A percentile compares a stretch with the other conserved stretches of the same genome.
phyloP scores from a whole-genome alignment of 2,888 invertebrate species.

The Cynaeus angustus region DNA sequence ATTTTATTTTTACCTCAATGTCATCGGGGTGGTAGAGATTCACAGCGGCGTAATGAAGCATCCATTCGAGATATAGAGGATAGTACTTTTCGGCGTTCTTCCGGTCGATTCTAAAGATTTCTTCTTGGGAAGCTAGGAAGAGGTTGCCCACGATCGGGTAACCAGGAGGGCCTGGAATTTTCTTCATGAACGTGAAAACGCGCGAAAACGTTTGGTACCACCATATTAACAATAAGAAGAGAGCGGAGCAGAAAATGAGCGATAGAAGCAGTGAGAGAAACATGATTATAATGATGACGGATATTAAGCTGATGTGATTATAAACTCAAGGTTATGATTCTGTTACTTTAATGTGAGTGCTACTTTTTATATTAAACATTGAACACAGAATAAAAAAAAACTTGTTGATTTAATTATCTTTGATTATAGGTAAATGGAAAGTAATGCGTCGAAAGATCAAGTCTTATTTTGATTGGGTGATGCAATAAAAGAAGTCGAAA shows the following conservation, averaged over 20 bases:
- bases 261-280: slow-evolving; percentile 1
- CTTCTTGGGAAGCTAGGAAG: slow-evolving; percentile 9
- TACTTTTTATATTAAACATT: no score
- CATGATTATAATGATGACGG: not conserved
- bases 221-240: slow-evolving; percentile 3
- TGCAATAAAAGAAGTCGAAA: no score
- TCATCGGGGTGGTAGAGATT: slow-evolving; percentile 49
- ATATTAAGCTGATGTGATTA: not conserved
- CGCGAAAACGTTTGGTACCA: slow-evolving; percentile 32
- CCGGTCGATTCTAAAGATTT: slow-evolving; percentile 32
- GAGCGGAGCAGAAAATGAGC: not conserved
- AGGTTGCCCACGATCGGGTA: slow-evolving; percentile 32
- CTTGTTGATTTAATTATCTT: no score
- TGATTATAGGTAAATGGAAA: no score
- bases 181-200: not conserved
- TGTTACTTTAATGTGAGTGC: not conserved
- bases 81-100: slow-evolving; percentile 36
- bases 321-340: slow-evolving; percentile 11
- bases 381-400: no score
- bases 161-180: slow-evolving; percentile 33
- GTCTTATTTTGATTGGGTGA: no score
- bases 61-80: slow-evolving; percentile 51
- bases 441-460: no score
- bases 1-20: slow-evolving; percentile 52
- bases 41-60: slow-evolving; percentile 33